Percentiles rank a stretch among this genome's conserved stretches.
phyloP scores from a whole-genome alignment of 2,113 vertebrate genomes.

The Anarrhichthys ocellatus region DNA sequence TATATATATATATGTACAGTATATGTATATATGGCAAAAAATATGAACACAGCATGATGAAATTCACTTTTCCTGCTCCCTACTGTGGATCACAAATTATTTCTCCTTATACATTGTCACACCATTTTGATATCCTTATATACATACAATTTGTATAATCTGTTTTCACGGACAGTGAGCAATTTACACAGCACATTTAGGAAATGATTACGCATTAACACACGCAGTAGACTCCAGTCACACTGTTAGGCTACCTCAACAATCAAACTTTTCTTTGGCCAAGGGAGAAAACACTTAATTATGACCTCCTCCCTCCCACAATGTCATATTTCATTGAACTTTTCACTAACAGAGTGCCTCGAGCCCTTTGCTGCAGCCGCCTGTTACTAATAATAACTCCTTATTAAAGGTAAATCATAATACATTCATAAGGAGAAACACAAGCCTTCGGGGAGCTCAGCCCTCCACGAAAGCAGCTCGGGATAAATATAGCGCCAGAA shows the following conservation, averaged over 20 bases:
- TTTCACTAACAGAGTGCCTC: background rate
- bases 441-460: slow-evolving; percentile 50
- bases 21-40: background rate
- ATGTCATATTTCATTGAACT: slow-evolving; percentile 22
- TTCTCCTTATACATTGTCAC: background rate
- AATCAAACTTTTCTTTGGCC: background rate
- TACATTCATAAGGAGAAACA: slow-evolving; percentile 66
- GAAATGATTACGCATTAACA: background rate
- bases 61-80: background rate
- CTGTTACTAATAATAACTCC: slow-evolving; percentile 51
- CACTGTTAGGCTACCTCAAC: background rate
- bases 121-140: background rate
- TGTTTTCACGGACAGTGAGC: background rate
- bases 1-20: background rate
- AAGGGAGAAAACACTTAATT: slow-evolving; percentile 10
- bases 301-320: slow-evolving; percentile 13
- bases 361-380: slow-evolving; percentile 27
- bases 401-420: slow-evolving; percentile 59
- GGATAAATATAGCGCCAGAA: slow-evolving; percentile 73
- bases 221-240: background rate
- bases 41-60: background rate
- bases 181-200: background rate
- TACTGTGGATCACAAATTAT: background rate
- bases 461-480: slow-evolving; percentile 66
- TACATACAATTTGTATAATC: background rate